Base-by-base conservation (phyloP, 1,140 invertebrate species). In the Copidosoma floridanum region DNA sequence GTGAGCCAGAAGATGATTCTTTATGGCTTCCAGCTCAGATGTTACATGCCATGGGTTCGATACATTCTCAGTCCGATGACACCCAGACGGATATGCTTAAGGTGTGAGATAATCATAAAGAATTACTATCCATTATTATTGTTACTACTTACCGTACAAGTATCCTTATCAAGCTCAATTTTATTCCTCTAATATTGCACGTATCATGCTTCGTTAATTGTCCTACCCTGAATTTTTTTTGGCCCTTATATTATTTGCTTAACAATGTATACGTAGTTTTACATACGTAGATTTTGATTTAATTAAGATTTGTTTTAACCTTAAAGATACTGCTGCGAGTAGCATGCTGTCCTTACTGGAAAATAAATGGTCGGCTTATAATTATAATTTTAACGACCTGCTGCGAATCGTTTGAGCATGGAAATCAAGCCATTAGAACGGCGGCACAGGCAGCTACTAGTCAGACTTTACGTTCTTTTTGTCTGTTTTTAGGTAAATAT, bases 1-100 rank as follows among this genome's bases (percentile, higher is more conserved):
- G 93, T 66, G 93, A 95, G 76, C 90, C 89, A 3, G 93, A 94
- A 81, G 91, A 93, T 75, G 93, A 95, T 77, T 93, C 91, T 1
- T 80, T 93, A 35, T 95, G 93, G 93, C 80, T 95, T 64, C 91
- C 93, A 11, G 90, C 92, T 2, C 94, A 97, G 77, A 82, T 97
- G 38, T 80, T 97, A 41, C 87, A 90, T 40, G 86, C 92, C 11
- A 91, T 94, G 53, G 85, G 87, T 43, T 89, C 89, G 1, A 89
- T 94, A 65, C 82, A 86, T 16, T 82, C 84, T 1, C 85, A 90
- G 61, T 86, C 86, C 2, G 90, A 91, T 74, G 88, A 91, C 56
- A 85, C 85, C 2, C 90, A 90, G 75, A 86, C 90, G 48, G 89
- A 89, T 65, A 86, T 89, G 74, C 78, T 88, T 32, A 88, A 88